Evolutionary conservation across 2,888 invertebrate genomes (phyloP).

Genomic region (Amorpha juglandis): DNA sequence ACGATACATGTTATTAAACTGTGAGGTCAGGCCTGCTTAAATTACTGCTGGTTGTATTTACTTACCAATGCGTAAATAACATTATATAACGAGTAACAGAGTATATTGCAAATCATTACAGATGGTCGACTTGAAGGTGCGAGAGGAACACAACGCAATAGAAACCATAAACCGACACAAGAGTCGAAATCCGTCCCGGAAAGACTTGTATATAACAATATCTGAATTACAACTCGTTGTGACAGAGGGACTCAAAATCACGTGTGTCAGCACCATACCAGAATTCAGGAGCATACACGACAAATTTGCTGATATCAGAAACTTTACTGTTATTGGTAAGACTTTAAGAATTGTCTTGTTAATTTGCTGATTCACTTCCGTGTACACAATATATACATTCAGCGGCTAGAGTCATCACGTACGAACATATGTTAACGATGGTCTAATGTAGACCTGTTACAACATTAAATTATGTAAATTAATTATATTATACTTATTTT

Average conservation of each 20-base stretch:
- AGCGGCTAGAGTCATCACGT: too few relatives aligned
- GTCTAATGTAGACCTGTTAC: too few relatives aligned
- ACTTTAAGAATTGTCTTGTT: not conserved
- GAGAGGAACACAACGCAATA: conserved; percentile 58
- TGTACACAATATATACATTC: too few relatives aligned
- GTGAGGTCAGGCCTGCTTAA: too few relatives aligned
- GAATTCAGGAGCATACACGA: conserved; percentile 88
- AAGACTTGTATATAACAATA: conserved; percentile 88
- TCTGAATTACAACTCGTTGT: conserved; percentile 88
- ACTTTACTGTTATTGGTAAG: conserved; percentile 89
- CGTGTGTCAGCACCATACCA: conserved; percentile 91
- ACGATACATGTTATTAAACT: too few relatives aligned
- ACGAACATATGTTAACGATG: too few relatives aligned
- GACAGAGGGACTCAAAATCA: conserved; percentile 88
- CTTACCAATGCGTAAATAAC: not conserved
- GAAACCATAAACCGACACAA: conserved; percentile 68
- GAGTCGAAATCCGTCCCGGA: conserved; percentile 77
- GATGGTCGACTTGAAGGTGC: conserved; percentile 54
- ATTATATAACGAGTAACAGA: not conserved
- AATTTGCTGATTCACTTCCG: not conserved
- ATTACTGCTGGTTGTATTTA: not conserved
- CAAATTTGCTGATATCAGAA: conserved; percentile 89
- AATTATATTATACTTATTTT: too few relatives aligned
- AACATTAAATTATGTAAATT: too few relatives aligned
- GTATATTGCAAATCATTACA: conserved; percentile 33